Evolutionary conservation across 2,888 invertebrate species (phyloP), one percentile per base, ranked within the genome.

Genomic region (Cerceris rybyensis): DNA sequence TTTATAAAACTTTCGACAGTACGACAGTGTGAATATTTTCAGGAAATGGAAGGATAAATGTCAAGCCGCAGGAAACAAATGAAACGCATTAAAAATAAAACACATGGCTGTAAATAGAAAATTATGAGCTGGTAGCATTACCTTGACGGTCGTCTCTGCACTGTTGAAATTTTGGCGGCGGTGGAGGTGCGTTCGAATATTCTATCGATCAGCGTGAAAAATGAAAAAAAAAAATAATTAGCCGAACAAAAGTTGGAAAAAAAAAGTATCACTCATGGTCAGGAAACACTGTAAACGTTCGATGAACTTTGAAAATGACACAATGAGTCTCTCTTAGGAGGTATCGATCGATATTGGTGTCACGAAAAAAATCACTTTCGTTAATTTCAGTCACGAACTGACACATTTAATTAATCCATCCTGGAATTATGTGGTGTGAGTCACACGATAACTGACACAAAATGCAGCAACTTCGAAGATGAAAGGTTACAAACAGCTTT

Each of bases 101-200:
- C 50, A 16, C 42, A 59, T 28, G 28, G 28, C 28, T 28, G 28
- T 41, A 70, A 64, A 68, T 7, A 60, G 49, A 54, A 71, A 65
- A 76, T 72, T 66, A 78, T 77, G 63, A 76, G 78, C 79, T 50
- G 64, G 9, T 77, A 70, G 72, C 83, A 88, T 92, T 92, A 92
- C 92, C 92, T 92, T 91, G 92, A 77, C 89, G 88, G 82, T 91
- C 91, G 89, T 90, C 89, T 89, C 89, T 90, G 91, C 87, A 90
- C 89, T 91, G 91, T 84, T 91, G 92, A 87, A 90, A 91, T 91
- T 92, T 92, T 87, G 92, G 92, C 77, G 92, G 92, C 84, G 92
- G 92, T 85, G 91, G 91, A 84, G 92, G 92, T 89, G 91, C 91
- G 87, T 89, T 92, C 91, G 90, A 88, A 90, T 91, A 91, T 89